Conservation (phyloP, 2,113 vertebrate species). For the Diglossa brunneiventris region DNA sequence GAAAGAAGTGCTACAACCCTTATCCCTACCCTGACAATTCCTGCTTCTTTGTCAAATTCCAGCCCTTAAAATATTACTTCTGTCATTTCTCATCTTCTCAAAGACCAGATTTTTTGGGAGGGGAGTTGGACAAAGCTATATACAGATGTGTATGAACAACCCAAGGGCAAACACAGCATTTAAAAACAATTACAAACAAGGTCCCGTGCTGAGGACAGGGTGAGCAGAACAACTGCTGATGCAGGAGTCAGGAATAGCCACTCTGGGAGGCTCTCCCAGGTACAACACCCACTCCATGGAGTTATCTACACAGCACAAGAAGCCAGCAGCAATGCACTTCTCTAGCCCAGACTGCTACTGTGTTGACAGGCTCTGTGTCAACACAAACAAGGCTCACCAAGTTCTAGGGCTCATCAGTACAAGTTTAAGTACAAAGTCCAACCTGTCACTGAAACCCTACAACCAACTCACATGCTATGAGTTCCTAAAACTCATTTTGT, state of each 20-base stretch:
- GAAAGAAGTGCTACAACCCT: neutral
- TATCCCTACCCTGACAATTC: neutral
- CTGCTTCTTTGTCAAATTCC: neutral
- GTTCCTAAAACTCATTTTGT: neutral
- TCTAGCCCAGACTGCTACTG: neutral
- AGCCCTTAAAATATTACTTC: neutral
- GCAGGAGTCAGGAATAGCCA: neutral
- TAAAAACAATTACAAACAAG: neutral
- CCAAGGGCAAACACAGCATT: neutral
- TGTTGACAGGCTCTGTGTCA: neutral
- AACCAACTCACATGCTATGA: neutral
- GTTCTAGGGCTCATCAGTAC: neutral
- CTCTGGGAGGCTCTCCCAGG: neutral
- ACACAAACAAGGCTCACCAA: slow-evolving; percentile 1
- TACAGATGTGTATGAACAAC: neutral
- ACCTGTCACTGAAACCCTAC: neutral
- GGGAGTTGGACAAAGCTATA: neutral
- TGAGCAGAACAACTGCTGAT: neutral
- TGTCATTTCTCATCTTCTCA: neutral
- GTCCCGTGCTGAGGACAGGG: neutral
- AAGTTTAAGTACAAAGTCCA: slow-evolving; percentile 42
- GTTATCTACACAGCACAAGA: neutral
- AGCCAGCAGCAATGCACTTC: neutral
- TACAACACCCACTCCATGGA: neutral
- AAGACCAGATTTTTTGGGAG: neutral